These are phyloP conservation scores for Limonius californicus DNA, from an alignment of 1,140 invertebrate genomes.

Conservation along the genomic window DNA sequence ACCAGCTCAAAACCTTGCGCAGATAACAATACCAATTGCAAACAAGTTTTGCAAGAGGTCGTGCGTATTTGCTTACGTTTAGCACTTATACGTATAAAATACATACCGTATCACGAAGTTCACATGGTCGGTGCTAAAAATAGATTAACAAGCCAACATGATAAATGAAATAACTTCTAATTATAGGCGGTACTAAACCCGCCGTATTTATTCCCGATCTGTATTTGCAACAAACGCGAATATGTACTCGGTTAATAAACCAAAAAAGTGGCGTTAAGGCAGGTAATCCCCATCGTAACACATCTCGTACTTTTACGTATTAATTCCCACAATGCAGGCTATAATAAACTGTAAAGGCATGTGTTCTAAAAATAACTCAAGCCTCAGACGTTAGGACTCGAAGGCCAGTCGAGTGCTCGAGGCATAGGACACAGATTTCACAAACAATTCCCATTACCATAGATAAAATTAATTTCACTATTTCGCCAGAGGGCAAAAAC, in stretches of 20 bases:
- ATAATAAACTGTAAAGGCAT: constrained; percentile 6
- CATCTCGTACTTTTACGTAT: constrained; percentile 1
- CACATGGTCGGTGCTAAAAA: background rate
- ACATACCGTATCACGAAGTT: background rate
- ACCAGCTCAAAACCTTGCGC: too few relatives aligned
- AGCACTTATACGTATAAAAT: background rate
- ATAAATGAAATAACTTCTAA: background rate
- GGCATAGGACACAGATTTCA: constrained; percentile 1
- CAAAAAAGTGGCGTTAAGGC: background rate
- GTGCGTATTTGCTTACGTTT: background rate
- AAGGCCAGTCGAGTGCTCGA: constrained; percentile 8
- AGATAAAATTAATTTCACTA: too few relatives aligned
- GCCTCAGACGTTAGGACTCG: constrained; percentile 9
- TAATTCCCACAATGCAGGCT: constrained; percentile 4
- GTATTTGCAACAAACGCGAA: background rate
- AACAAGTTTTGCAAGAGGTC: background rate
- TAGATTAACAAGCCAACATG: background rate
- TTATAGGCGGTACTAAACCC: background rate
- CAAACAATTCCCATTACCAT: background rate
- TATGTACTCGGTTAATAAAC: background rate
- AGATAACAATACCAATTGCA: background rate
- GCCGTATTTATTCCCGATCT: background rate
- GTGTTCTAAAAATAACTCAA: constrained; percentile 11
- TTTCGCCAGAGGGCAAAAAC: too few relatives aligned
- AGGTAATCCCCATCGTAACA: background rate